Evolutionary conservation across 2,113 vertebrate species (phyloP).

Genomic region (Macheiramphus alcinus): DNA sequence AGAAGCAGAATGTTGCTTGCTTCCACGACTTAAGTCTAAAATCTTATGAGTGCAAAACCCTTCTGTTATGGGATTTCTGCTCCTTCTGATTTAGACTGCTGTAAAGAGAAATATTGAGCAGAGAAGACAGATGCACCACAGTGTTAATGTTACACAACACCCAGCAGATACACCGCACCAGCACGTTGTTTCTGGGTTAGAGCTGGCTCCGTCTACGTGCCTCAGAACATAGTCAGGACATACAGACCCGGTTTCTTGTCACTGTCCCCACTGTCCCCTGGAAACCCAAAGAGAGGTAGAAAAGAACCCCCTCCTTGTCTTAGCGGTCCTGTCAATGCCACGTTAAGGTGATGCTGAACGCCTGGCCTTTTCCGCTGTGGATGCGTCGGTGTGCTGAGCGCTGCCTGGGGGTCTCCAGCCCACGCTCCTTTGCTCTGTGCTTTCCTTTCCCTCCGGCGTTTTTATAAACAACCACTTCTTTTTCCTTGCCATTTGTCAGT

Average conservation of each 20-base stretch:
- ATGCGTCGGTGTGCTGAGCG: neutral
- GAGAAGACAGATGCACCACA: neutral
- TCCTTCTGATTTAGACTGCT: neutral
- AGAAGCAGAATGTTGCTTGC: neutral
- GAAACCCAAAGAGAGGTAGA: neutral
- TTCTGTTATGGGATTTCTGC: neutral
- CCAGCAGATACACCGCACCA: neutral
- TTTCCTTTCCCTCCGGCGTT: neutral
- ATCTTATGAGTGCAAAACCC: neutral
- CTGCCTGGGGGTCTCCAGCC: neutral
- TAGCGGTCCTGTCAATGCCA: too few relatives aligned
- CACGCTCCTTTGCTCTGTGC: fast-evolving
- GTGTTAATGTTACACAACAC: neutral
- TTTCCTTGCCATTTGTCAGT: neutral
- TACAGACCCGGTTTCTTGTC: neutral
- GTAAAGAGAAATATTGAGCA: neutral
- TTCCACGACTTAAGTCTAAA: neutral
- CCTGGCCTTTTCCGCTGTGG: neutral
- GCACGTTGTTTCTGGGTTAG: fast-evolving
- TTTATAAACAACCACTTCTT: neutral
- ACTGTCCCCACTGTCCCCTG: neutral
- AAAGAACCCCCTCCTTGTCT: neutral
- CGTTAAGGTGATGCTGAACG: neutral
- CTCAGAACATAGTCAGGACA: neutral
- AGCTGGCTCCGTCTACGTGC: neutral